Conservation (phyloP, 2,888 invertebrate genomes). For the Parapristionchus giblindavisi region DNA sequence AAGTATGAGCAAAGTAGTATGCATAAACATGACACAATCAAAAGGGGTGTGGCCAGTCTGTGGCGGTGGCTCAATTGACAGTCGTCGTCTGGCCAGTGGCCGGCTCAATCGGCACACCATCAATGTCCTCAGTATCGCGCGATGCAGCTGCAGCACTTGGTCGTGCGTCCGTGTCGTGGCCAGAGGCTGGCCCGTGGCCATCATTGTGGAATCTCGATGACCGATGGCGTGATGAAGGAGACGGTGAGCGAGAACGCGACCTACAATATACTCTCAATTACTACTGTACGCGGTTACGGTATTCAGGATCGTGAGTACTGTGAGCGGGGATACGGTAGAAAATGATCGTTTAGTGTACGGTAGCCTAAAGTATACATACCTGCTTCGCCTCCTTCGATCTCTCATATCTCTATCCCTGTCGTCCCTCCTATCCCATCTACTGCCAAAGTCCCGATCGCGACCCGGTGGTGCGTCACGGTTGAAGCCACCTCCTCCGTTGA, state of each 20-base stretch:
- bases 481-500: not conserved
- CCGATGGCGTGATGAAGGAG: not conserved
- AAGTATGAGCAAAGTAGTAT: too few species aligned
- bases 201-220: not conserved
- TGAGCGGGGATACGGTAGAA: not conserved
- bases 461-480: not conserved
- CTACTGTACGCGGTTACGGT: not conserved
- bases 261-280: not conserved
- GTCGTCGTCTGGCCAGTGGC: not conserved
- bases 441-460: slow-evolving; percentile 4
- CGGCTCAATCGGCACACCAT: slow-evolving; percentile 23
- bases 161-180: not conserved
- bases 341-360: not conserved
- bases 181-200: too few species aligned
- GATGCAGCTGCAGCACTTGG: not conserved
- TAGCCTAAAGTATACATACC: not conserved
- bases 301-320: not conserved
- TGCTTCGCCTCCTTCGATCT: not conserved
- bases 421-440: not conserved
- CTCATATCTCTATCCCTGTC: not conserved
- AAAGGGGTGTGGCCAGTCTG: too few species aligned
- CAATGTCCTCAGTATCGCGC: slow-evolving; percentile 20
- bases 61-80: too few species aligned
- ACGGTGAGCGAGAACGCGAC: slow-evolving; percentile 21
- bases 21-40: too few species aligned